Evolutionary conservation across 2,888 invertebrate species (phyloP), one percentile per base, ranked within the genome.

Genomic region (Tiliacea citrago): DNA sequence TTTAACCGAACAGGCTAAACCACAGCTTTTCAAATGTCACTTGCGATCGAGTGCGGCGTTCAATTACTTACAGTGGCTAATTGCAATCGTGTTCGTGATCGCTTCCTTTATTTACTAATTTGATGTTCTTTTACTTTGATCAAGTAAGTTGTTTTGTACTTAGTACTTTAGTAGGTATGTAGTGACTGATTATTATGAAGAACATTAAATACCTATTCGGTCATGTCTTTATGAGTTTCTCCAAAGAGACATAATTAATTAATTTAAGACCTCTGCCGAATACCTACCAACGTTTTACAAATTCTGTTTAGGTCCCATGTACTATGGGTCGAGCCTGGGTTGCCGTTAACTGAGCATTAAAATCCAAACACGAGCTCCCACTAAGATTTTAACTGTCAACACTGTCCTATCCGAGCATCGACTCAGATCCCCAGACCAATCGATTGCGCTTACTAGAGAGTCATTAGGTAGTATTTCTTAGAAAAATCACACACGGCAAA

Each of bases 41-140:
- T 84, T 69, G 79, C 77, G 65, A 77, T 82, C 67, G 82, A 81
- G 69, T 85, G 82, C 77, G 75, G 74, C 85, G 85, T 84, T 88
- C 89, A 88, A 89, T 74, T 76, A 74, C 76, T 88, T 88, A 86
- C 78, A 84, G 82, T 81, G 78, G 84, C 83, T 90, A 89, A 91
- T 90, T 90, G 88, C 86, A 74, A 84, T 79, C 84, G 85, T 89
- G 90, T 83, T 86, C 81, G 81, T 88, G 89, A 90, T 88, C 79
- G 88, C 84, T 75, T 75, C 42, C 53, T 69, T 24, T 63, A 47
- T 35, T 63, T 66, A 60, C n/a, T 21, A 66, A 57, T 2, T 29
- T 29, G 29, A 29, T 49, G 35, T 70, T 69, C 35, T 66, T 69
- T 42, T 55, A 24, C 49, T 77, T 61, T 29, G 42, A 8, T 12